Base-by-base conservation (phyloP, 2,797 vertebrate genomes). In the Chaunax sp. region DNA sequence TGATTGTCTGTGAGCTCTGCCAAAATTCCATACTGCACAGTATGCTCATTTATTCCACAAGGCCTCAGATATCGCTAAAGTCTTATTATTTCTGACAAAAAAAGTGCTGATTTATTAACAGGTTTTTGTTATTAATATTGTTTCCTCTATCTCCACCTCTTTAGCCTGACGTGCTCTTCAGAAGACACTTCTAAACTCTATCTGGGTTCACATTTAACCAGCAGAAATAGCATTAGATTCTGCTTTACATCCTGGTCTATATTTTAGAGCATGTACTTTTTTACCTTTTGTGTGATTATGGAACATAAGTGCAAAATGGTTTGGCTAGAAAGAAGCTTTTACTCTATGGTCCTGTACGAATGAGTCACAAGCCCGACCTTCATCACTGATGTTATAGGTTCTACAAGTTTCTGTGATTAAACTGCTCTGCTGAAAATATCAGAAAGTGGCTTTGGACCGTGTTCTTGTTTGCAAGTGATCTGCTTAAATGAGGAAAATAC, bases 11-110 rank as follows among this genome's bases (percentile, higher is more conserved):
- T 53, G 72, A 80, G 62, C 70, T 66, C 69, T 78, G 82, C 78
- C 75, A 82, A 87, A 84, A 87, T 86, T 83, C 72, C 63, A 77
- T 59, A 75, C 77, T 64, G 78, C 69, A 82, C 78, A 82, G 87
- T 87, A 70, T 72, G 75, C 71, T 83, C 81, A 69, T 70, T 75
- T 87, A 86, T 89, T 83, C 78, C 83, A 80, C 61, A 47, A 71
- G 53, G 64, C 46, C 52, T 69, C 55, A 45, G 62, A 75, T 74
- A 75, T 83, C 45, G 60, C 44, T 46, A 62, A 5, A 20, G 64
- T 75, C 65, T n/a, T 58, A 83, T 79, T 80, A 74, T 56, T 81
- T 69, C 62, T 55, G 68, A 78, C 68, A 73, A 75, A 88, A 28
- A 72, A 69, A 45, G 49, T 65, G 35, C 47, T 77, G 33, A 72